Base-by-base conservation (phyloP, 2,113 vertebrate species). In the Menura novaehollandiae region DNA sequence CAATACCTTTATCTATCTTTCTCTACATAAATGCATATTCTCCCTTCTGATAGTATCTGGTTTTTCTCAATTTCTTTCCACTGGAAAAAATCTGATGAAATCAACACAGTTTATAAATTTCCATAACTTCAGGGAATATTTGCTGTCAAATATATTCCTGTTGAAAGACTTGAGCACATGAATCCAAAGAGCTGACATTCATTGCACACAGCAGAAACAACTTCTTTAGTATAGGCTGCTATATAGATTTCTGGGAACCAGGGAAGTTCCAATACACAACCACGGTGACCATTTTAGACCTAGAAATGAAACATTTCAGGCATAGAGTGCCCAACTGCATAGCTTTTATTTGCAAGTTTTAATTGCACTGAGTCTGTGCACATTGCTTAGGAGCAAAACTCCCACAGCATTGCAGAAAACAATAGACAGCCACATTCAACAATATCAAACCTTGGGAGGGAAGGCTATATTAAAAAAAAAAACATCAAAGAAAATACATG, bases 361-460 rank as follows among this genome's bases (percentile, higher is more conserved):
- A 43, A 53, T 51, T 69, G 22, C 6, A 11, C 9, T 18, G 43
- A 37, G 2, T 13, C 26, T 51, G 33, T 49, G 32, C 20, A 27
- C 33, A 14, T 62, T 89, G 55, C 28, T 14, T 43, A 21, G 16
- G 26, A 74, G 23, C 33, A 10, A 13, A 74, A 37, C 26, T 77
- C 46, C 33, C 37, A 22, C 20, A 85, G 32, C 67, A 68, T 41
- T 18, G 44, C 55, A 86, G 6, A 23, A 53, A n/a, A 30, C 8
- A 37, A 8, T 0, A n/a, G 21, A 66, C 32, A 44, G 24, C 30
- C 22, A 32, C 22, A 18, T 43, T 24, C 39, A 59, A 33, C 21
- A 44, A 5, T 20, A 46, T 37, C 81, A 51, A 67, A 73, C n/a
- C 17, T 62, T 0, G 0, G 3, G 0, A 0, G 8, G 21, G 10